A percentile compares a stretch with the other conserved stretches of the same genome.
Evolutionary conservation across 2,113 vertebrate species (phyloP).

Genomic region (Deroptyus accipitrinus): DNA sequence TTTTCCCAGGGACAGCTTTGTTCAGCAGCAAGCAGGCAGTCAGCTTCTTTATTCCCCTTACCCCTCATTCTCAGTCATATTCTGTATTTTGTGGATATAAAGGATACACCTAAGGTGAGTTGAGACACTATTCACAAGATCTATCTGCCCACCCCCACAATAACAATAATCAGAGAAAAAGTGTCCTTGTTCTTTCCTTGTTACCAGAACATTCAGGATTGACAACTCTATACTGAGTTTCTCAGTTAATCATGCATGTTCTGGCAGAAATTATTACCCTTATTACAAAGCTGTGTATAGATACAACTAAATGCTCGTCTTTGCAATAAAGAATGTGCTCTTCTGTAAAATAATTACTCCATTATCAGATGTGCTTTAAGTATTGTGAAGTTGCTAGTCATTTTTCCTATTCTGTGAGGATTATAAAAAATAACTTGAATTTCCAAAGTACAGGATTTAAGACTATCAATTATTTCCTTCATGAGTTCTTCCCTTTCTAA

Average conservation of each 20-base stretch:
- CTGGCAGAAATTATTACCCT: slow-evolving; percentile 56
- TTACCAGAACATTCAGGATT: slow-evolving; percentile 47
- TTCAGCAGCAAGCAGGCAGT: neutral
- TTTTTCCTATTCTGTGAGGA: slow-evolving; percentile 31
- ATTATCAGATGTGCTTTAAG: slow-evolving; percentile 32
- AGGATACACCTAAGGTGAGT: neutral
- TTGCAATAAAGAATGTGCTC: slow-evolving; percentile 51
- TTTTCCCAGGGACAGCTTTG: neutral
- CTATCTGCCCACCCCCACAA: slow-evolving; percentile 19
- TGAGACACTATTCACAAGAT: slow-evolving; percentile 29
- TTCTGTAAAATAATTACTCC: slow-evolving; percentile 63
- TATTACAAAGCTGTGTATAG: slow-evolving; percentile 45
- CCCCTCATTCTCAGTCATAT: neutral
- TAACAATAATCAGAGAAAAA: slow-evolving; percentile 53
- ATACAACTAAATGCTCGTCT: slow-evolving; percentile 54
- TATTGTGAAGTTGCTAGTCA: slow-evolving; percentile 52
- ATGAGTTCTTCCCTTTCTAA: neutral
- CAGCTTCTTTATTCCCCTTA: neutral
- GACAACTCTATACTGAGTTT: slow-evolving; percentile 22
- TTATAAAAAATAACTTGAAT: slow-evolving; percentile 48
- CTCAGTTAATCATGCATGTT: slow-evolving; percentile 58
- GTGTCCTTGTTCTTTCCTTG: slow-evolving; percentile 57
- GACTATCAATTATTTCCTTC: slow-evolving; percentile 53
- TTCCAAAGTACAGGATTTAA: slow-evolving; percentile 39
- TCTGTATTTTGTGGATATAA: slow-evolving; percentile 26